These are phyloP conservation scores for Ganaspis sp. DNA, from an alignment of 1,140 invertebrate genomes.

Conservation along the genomic window DNA sequence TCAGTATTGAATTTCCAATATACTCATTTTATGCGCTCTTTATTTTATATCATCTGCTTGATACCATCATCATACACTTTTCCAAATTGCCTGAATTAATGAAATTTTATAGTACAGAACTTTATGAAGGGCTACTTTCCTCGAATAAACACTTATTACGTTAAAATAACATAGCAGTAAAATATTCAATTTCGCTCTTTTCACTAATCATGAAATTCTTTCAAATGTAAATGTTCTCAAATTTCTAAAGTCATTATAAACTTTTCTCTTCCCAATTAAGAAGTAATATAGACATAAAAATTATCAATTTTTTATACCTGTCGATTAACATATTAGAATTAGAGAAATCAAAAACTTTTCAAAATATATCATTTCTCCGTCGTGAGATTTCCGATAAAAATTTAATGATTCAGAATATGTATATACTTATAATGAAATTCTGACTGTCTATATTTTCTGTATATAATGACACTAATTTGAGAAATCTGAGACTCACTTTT, in stretches of 20 bases:
- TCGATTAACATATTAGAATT: constrained; percentile 10
- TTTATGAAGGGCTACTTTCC: neutral
- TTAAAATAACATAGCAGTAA: neutral
- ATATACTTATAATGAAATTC: too few species aligned
- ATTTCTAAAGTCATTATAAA: neutral
- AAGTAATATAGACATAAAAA: neutral
- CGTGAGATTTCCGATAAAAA: too few species aligned
- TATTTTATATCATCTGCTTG: neutral
- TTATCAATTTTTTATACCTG: neutral
- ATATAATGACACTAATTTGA: too few species aligned
- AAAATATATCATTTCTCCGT: neutral
- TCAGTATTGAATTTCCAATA: too few species aligned
- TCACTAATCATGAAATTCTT: constrained; percentile 1
- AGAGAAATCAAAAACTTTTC: neutral
- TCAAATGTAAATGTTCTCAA: neutral
- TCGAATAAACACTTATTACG: neutral
- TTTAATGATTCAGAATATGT: too few species aligned
- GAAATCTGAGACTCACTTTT: too few species aligned
- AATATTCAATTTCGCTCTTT: neutral
- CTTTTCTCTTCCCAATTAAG: constrained; percentile 10
- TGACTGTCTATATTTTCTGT: too few species aligned
- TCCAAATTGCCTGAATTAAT: neutral
- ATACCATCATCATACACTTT: neutral
- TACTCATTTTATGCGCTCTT: too few species aligned
- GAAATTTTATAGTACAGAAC: neutral